These are phyloP conservation scores for Campopleginae sp. DNA, from an alignment of 2,888 invertebrate species.

Conservation along the genomic window DNA sequence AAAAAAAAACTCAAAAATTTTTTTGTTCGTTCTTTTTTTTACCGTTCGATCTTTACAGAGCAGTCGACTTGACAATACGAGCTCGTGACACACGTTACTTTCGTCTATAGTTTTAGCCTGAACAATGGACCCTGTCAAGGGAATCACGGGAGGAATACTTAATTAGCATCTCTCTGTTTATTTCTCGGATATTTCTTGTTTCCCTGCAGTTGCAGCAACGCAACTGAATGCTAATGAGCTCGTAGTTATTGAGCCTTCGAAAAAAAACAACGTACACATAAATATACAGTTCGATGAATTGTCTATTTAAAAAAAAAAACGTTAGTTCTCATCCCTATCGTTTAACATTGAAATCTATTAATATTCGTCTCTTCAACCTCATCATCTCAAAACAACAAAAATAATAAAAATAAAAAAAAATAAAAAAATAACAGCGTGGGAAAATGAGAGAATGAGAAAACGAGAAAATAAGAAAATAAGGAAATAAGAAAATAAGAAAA, in stretches of 20 bases:
- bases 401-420: no score
- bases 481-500: no score
- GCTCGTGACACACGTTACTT: conserved; percentile 51
- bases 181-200: conserved; percentile 54
- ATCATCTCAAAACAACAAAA: no score
- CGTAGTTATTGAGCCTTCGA: background rate
- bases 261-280: background rate
- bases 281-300: background rate
- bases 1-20: conserved; percentile 45
- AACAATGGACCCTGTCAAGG: conserved; percentile 63
- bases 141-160: conserved; percentile 64
- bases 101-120: conserved; percentile 33
- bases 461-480: no score
- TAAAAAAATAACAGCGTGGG: no score
- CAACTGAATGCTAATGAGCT: conserved; percentile 37
- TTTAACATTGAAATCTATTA: background rate
- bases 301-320: background rate
- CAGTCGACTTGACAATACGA: conserved; percentile 59
- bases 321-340: background rate
- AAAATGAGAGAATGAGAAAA: no score
- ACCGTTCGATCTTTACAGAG: conserved; percentile 57
- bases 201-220: conserved; percentile 42
- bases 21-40: no score
- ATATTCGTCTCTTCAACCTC: no score
- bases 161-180: conserved; percentile 60